Evolutionary conservation across 2,888 invertebrate genomes (phyloP), one percentile per base, ranked within the genome.

Genomic region (Lamellibrachia satsuma): DNA sequence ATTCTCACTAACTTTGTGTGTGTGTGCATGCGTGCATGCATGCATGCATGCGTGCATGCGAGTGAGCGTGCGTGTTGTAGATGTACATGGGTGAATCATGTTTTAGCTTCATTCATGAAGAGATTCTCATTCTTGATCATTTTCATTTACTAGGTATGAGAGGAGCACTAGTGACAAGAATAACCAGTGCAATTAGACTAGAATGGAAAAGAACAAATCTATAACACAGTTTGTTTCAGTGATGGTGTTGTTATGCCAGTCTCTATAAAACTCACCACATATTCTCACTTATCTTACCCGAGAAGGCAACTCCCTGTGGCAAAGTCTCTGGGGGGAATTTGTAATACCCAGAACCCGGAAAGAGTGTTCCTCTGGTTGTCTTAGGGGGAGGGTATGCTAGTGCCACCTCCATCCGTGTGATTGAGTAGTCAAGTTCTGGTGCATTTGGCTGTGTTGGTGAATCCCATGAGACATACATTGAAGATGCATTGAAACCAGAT

Each of bases 281-380:
- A 22, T 22, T 22, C 15, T 75, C 6, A 6, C 15, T 75, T 22
- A 75, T 93, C 93, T 92, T 93, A 96, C 96, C 96, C 92, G 96
- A 96, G 92, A 96, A 96, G 9, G 94, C 95, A 8, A 96, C 96
- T 94, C 95, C 95, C 92, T 96, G 95, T 11, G 96, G 96, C 1
- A 96, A 93, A 51, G 95, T 95, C 22, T 95, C 94, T 0, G 96
- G 94, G 11, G 95, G 95, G 93, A 96, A 96, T 15, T 94, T 94
- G 93, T 96, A 96, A 93, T 96, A 96, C 7, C 96, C 96, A 27
- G 95, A 95, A 0, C 96, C 96, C 15, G 96, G 95, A 92, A 96
- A 96, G 6, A 96, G 94, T 7, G 95, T 96, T 22, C 96, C 96
- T 15, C 93, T 94, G 90, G 95, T 94, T 11, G 96, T 95, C n/a